Evolutionary conservation across 2,797 vertebrate species (phyloP), one percentile per base, ranked within the genome.

Genomic region (Prunella strophiata): DNA sequence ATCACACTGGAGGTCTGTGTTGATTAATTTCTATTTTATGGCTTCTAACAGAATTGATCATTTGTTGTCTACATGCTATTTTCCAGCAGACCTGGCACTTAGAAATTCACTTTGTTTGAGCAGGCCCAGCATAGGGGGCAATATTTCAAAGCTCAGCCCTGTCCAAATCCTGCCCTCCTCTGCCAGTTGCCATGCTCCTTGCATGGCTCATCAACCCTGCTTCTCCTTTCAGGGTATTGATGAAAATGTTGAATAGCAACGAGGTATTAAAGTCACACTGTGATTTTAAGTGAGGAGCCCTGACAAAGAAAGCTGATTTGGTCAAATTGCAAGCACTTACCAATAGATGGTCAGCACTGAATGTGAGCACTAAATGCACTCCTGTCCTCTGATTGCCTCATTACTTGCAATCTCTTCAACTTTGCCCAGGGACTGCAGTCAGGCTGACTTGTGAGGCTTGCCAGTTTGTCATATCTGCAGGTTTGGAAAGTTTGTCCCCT

Each of bases 281-380:
- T 40, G 40, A 3, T 43, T 85, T 77, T n/a, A 62, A 84, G 55
- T 1, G 14, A 19, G n/a, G 19, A 17, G 40, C 38, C 48, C 38
- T 80, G 6, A 77, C 72, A 92, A 68, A 75, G 21, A 40, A 77
- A 71, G 47, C 36, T 88, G 68, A 83, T 85, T 72, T 75, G 38
- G 48, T 58, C 45, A 36, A 86, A 75, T 88, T 52, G 38, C 21
- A 54, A 54, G 45, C 3, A 3, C 50, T 91, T 94, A 48, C 9
- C 40, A 23, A 5, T 34, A 34, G 61, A 25, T 36, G 77, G 36
- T 58, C 51, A 78, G 36, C n/a, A 7, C 1, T 79, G 65, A 82
- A 38, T 70, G 40, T n/a, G 19, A 65, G 32, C 29, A 67, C 52
- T 61, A 72, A 61, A 75, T 54, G 47, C 30, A 7, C 23, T 65